phyloP scores from a whole-genome alignment of 2,113 vertebrate genomes.

The Cettia cetti region DNA sequence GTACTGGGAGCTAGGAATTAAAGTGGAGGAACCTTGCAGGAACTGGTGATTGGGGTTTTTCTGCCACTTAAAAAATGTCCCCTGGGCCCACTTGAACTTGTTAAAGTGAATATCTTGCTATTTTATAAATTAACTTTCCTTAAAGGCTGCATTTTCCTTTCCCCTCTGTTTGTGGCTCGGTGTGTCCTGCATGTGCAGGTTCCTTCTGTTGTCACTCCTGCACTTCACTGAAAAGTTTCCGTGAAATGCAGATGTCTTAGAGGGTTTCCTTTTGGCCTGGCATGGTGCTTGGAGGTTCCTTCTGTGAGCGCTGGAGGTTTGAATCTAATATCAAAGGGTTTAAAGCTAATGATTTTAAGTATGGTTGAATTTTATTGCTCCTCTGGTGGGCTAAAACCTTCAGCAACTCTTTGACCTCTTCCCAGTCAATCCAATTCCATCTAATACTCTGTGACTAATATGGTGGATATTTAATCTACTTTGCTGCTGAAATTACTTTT shows the following conservation, averaged over 20 bases:
- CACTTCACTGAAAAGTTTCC: constrained; percentile 13
- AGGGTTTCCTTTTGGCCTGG: constrained; percentile 65
- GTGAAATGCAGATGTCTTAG: constrained; percentile 57
- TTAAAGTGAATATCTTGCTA: neutral
- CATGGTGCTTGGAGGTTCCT: constrained; percentile 47
- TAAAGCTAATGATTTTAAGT: constrained; percentile 82
- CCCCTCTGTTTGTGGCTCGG: neutral
- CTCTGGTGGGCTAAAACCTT: constrained; percentile 75
- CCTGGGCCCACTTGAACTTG: neutral
- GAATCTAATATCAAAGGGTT: constrained; percentile 80
- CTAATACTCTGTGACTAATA: constrained; percentile 83
- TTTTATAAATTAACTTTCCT: constrained; percentile 2
- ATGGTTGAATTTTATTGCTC: constrained; percentile 78
- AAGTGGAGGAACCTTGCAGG: neutral
- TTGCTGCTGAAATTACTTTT: constrained; percentile 77
- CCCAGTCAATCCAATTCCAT: constrained; percentile 76
- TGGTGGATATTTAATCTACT: constrained; percentile 81
- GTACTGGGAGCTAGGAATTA: neutral
- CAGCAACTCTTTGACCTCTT: constrained; percentile 76
- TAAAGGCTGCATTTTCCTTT: neutral
- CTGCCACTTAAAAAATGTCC: neutral
- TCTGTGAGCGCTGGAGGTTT: constrained; percentile 61
- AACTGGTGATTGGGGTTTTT: neutral
- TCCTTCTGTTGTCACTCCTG: neutral
- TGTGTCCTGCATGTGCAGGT: neutral